Percentiles rank a stretch among this genome's conserved stretches.
Conservation (phyloP, 2,113 vertebrate genomes). For the Eudyptes chrysolophus region DNA sequence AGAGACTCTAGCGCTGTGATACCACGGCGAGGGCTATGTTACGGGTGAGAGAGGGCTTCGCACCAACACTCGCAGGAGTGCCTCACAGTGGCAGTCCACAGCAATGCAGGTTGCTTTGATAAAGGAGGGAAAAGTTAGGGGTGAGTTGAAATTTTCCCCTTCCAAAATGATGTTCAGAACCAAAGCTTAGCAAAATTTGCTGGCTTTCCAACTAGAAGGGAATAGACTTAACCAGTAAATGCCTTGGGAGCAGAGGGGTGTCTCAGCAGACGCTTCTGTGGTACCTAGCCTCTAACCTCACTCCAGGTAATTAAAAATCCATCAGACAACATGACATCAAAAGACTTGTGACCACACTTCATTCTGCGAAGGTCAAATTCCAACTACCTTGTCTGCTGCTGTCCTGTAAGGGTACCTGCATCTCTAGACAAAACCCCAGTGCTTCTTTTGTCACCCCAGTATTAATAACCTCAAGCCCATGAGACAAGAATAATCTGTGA, state of each 20-base stretch:
- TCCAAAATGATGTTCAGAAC: background rate
- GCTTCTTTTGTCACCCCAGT: background rate
- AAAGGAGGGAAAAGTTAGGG: background rate
- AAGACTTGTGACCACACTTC: background rate
- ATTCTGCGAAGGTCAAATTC: background rate
- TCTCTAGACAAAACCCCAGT: background rate
- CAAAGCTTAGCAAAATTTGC: background rate
- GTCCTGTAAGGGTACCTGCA: background rate
- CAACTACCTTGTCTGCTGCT: background rate
- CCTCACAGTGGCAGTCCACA: background rate
- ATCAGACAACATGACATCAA: background rate
- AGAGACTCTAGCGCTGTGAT: background rate
- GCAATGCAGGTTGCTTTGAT: background rate
- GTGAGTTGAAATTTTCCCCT: background rate
- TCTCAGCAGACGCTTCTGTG: background rate
- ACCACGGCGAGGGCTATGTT: background rate
- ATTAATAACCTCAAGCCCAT: background rate
- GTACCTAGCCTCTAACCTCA: background rate
- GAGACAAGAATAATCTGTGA: constrained; percentile 9
- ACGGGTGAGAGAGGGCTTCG: background rate
- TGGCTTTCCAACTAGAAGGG: background rate
- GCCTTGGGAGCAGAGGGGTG: background rate
- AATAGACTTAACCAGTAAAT: background rate
- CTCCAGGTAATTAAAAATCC: constrained; percentile 17
- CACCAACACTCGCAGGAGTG: background rate